Conservation (phyloP, 2,888 invertebrate species). For the Selenia dentaria region DNA sequence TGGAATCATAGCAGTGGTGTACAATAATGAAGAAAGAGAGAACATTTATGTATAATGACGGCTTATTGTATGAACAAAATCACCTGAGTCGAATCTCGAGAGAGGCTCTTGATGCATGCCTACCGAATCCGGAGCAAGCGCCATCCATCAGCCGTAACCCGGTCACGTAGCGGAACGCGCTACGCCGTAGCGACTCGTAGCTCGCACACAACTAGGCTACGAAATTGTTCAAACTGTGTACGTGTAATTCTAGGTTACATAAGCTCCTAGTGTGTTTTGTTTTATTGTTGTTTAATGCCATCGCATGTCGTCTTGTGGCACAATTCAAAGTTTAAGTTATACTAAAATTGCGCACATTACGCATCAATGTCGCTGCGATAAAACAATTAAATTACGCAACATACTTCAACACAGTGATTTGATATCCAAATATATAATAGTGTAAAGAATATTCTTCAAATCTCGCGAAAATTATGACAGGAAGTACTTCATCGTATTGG, state of each 20-base stretch:
- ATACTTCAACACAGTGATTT: no score
- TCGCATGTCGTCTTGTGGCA: neutral
- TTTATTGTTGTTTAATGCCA: slow-evolving; percentile 6
- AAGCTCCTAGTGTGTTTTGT: slow-evolving; percentile 9
- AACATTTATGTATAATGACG: no score
- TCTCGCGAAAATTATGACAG: no score
- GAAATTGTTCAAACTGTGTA: slow-evolving; percentile 20
- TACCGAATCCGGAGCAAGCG: slow-evolving; percentile 24
- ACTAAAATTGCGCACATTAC: no score
- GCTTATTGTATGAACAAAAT: neutral
- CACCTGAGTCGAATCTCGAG: neutral
- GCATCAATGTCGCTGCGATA: no score
- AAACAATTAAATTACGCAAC: no score
- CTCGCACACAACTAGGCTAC: slow-evolving; percentile 53
- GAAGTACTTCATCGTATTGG: no score
- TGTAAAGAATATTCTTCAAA: no score
- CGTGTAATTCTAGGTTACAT: slow-evolving; percentile 14
- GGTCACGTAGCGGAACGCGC: slow-evolving; percentile 54
- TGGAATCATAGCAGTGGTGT: neutral
- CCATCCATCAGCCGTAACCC: slow-evolving; percentile 62
- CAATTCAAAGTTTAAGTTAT: neutral
- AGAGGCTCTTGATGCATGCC: neutral
- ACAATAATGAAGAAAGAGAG: neutral
- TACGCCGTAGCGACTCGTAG: slow-evolving; percentile 35
- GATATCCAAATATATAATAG: no score